Evolutionary conservation across 2,113 vertebrate species (phyloP).

Genomic region (Trogon melanurus): DNA sequence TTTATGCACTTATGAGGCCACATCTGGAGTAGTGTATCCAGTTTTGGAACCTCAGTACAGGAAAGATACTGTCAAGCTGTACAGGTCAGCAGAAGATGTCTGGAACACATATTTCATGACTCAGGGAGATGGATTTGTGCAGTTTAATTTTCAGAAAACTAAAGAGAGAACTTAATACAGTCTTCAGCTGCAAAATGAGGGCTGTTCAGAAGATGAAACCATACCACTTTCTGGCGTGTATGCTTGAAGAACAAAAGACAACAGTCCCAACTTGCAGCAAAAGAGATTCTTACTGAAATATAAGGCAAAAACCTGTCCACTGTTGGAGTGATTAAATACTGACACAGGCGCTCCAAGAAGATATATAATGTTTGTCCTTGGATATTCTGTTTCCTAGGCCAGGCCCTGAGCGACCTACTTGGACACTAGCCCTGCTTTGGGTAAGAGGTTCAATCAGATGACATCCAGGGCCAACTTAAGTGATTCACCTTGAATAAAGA

Average conservation of each 20-base stretch:
- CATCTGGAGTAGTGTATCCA: background rate
- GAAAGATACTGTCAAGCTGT: background rate
- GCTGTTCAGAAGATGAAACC: background rate
- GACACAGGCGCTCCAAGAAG: background rate
- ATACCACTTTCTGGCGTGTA: background rate
- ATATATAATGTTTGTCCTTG: background rate
- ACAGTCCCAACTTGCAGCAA: background rate
- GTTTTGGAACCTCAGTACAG: background rate
- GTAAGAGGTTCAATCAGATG: background rate
- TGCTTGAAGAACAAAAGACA: background rate
- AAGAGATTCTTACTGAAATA: background rate
- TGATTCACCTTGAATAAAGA: background rate
- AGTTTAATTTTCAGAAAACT: background rate
- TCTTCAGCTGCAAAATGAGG: background rate
- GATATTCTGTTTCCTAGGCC: background rate
- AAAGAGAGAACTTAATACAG: background rate
- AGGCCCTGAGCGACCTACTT: background rate
- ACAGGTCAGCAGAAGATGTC: background rate
- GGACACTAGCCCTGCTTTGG: background rate
- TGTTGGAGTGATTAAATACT: background rate
- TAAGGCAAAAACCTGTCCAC: background rate
- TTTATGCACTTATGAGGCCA: background rate
- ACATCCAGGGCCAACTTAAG: background rate
- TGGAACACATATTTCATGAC: background rate
- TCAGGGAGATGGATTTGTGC: background rate